These are phyloP conservation scores for Lycodopsis pacificus DNA, from an alignment of 2,797 vertebrate genomes.

Conservation along the genomic window DNA sequence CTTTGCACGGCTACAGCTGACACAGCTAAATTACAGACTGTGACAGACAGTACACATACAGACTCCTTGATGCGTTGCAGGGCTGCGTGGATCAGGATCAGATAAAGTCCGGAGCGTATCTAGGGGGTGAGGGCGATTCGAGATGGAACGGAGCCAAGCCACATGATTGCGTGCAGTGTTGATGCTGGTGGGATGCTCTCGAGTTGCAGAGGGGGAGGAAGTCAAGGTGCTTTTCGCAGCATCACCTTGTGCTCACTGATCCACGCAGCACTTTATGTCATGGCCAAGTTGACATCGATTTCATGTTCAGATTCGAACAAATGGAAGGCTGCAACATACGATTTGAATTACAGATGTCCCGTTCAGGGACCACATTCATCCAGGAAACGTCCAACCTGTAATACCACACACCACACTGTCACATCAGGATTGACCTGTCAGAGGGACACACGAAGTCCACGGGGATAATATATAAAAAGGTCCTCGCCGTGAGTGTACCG, in stretches of 20 bases:
- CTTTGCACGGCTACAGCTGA: conserved; percentile 51
- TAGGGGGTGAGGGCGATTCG: conserved; percentile 31
- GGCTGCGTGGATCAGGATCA: conserved; percentile 56
- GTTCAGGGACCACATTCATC: not conserved
- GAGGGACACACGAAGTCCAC: conserved; percentile 2
- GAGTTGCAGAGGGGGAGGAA: conserved; percentile 36
- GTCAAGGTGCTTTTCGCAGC: conserved; percentile 13
- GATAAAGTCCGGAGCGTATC: conserved; percentile 43
- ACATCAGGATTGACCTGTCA: conserved; percentile 19
- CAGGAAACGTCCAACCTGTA: conserved; percentile 1
- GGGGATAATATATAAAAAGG: not conserved
- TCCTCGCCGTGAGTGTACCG: conserved; percentile 10
- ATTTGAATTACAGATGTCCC: not conserved
- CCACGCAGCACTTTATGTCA: conserved; percentile 7
- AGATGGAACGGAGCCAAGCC: conserved; percentile 39
- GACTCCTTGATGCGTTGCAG: conserved; percentile 48
- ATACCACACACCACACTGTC: conserved; percentile 24
- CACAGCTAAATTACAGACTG: conserved; percentile 68
- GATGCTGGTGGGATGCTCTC: conserved; percentile 41
- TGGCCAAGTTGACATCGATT: not conserved
- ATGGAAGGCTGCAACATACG: not conserved
- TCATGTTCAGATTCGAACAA: not conserved
- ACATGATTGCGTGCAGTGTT: conserved; percentile 34
- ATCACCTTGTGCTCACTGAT: conserved; percentile 28
- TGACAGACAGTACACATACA: conserved; percentile 61